Percentiles rank a stretch among this genome's conserved stretches.
Conservation (phyloP, 2,797 vertebrate species). For the Cossypha heuglini region DNA sequence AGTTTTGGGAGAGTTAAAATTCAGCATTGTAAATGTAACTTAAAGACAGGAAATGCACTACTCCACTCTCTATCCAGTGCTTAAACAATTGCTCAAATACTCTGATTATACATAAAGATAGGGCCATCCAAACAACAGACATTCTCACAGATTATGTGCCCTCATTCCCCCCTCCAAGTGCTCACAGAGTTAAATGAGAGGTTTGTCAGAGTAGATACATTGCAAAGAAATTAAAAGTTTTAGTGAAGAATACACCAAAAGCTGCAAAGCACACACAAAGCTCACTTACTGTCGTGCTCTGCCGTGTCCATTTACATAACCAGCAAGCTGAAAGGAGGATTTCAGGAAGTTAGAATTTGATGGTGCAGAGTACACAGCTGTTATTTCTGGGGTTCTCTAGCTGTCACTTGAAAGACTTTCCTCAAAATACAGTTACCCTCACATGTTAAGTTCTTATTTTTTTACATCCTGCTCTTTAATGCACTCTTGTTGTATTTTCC, state of each 20-base stretch:
- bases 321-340: not conserved
- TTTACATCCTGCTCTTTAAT: not conserved
- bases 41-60: not conserved
- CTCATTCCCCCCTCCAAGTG: not conserved
- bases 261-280: not conserved
- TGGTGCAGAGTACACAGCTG: not conserved
- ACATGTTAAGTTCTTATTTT: not conserved
- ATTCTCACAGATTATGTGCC: not conserved
- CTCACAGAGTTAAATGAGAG: not conserved
- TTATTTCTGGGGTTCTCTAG: not conserved
- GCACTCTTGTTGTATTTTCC: not conserved
- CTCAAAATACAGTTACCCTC: not conserved
- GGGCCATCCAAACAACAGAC: not conserved
- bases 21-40: not conserved
- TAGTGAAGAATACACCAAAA: not conserved
- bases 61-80: not conserved
- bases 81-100: not conserved
- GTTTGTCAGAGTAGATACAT: not conserved
- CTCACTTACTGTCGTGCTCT: not conserved
- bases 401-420: not conserved
- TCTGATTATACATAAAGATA: not conserved
- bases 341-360: not conserved
- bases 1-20: not conserved
- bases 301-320: rapidly evolving
- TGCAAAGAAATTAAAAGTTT: not conserved